phyloP scores from a whole-genome alignment of 2,888 invertebrate genomes.

The Hydriomena furcata region DNA sequence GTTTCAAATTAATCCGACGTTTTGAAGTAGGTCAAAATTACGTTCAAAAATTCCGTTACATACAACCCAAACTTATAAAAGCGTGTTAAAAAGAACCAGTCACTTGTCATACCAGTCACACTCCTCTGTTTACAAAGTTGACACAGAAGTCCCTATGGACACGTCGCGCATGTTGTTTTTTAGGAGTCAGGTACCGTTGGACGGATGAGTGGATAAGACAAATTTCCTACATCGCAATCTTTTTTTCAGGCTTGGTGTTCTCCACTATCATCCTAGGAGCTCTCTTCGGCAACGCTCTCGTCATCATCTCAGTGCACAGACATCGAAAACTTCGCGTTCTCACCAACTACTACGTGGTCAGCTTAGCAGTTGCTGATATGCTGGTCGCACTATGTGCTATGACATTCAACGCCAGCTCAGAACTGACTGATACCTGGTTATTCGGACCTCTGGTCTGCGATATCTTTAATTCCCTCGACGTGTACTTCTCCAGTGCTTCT shows the following conservation, averaged over 20 bases:
- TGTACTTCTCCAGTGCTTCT: slow-evolving; percentile 95
- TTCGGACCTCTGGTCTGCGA: slow-evolving; percentile 96
- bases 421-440: slow-evolving; percentile 93
- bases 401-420: slow-evolving; percentile 96
- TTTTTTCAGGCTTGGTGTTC: slow-evolving; percentile 85
- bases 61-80: too few relatives aligned
- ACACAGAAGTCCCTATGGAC: too few relatives aligned
- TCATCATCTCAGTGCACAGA: slow-evolving; percentile 92
- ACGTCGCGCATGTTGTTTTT: too few relatives aligned
- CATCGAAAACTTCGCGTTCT: slow-evolving; percentile 93
- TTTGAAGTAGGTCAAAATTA: too few relatives aligned
- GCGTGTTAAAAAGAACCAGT: too few relatives aligned
- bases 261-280: slow-evolving; percentile 94
- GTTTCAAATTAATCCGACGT: too few relatives aligned
- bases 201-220: too few relatives aligned
- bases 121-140: too few relatives aligned
- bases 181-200: too few relatives aligned
- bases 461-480: slow-evolving; percentile 97
- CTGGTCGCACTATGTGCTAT: slow-evolving; percentile 95
- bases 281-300: slow-evolving; percentile 95
- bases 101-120: too few relatives aligned
- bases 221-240: too few relatives aligned
- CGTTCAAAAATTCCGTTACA: too few relatives aligned
- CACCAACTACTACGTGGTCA: slow-evolving; percentile 98
- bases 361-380: slow-evolving; percentile 96